A percentile compares a stretch with the other conserved stretches of the same genome.
Conservation (phyloP, 2,113 vertebrate genomes). For the Ptilonorhynchus violaceus region DNA sequence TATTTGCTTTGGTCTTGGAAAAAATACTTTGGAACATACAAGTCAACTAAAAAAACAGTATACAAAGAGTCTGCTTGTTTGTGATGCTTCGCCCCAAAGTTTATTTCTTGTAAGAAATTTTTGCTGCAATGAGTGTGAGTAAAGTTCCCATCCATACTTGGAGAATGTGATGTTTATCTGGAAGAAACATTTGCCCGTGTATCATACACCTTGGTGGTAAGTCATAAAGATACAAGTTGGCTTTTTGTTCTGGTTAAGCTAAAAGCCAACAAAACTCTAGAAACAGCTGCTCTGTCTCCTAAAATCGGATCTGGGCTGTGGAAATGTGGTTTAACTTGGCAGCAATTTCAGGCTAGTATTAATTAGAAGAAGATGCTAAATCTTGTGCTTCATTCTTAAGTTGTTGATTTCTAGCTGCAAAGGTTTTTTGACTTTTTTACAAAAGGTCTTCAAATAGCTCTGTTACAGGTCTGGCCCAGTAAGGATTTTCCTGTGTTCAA, state of each 20-base stretch:
- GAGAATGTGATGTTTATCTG: background rate
- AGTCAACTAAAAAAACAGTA: constrained; percentile 55
- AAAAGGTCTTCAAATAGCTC: background rate
- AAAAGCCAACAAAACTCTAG: background rate
- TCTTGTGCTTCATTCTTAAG: background rate
- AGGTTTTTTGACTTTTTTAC: background rate
- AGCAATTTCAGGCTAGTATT: background rate
- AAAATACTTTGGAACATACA: constrained; percentile 23
- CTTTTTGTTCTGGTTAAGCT: background rate
- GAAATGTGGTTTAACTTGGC: background rate
- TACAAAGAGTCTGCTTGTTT: constrained; percentile 39
- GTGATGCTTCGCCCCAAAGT: constrained; percentile 36
- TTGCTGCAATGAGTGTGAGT: background rate
- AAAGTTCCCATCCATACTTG: background rate
- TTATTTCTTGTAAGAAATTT: background rate
- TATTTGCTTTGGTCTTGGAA: constrained; percentile 58
- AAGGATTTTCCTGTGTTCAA: background rate
- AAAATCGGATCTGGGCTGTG: background rate
- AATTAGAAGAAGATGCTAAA: background rate
- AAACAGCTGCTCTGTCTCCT: background rate
- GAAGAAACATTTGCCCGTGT: background rate
- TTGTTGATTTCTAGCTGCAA: background rate
- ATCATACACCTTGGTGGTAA: background rate
- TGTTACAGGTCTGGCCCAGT: background rate
- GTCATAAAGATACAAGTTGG: background rate